Conservation (phyloP, 2,888 invertebrate species). For the Acheta domesticus region DNA sequence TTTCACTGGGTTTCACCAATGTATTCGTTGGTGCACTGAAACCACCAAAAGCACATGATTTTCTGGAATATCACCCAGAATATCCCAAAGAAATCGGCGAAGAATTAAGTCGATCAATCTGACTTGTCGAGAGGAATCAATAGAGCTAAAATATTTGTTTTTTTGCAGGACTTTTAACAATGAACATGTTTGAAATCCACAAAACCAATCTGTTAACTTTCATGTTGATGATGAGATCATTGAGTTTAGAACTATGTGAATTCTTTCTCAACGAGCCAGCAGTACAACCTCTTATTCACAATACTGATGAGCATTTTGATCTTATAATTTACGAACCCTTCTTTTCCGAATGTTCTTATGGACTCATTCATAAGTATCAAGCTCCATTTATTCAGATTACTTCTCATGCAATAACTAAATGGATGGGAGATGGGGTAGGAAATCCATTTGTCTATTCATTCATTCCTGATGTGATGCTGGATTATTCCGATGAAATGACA, state of each 20-base stretch:
- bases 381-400: conserved; percentile 45
- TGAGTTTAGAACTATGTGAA: not conserved
- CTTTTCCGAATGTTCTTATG: conserved; percentile 33
- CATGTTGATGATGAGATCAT: not conserved
- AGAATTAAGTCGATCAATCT: too few relatives aligned
- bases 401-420: conserved; percentile 49
- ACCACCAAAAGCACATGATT: too few relatives aligned
- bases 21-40: too few relatives aligned
- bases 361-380: conserved; percentile 33
- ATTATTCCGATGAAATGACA: conserved; percentile 49
- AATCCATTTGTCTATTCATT: conserved; percentile 51
- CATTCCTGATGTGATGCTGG: conserved; percentile 52
- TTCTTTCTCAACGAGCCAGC: not conserved
- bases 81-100: too few relatives aligned
- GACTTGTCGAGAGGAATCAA: too few relatives aligned
- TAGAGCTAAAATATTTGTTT: not conserved
- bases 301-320: conserved; percentile 33
- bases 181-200: not conserved
- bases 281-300: conserved; percentile 30
- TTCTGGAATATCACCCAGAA: too few relatives aligned
- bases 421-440: conserved; percentile 51
- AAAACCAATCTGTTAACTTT: not conserved
- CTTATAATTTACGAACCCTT: conserved; percentile 31
- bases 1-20: too few relatives aligned
- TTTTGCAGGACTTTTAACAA: not conserved